Evolutionary conservation across 2,888 invertebrate genomes (phyloP).

Genomic region (Thymelicus acteon): DNA sequence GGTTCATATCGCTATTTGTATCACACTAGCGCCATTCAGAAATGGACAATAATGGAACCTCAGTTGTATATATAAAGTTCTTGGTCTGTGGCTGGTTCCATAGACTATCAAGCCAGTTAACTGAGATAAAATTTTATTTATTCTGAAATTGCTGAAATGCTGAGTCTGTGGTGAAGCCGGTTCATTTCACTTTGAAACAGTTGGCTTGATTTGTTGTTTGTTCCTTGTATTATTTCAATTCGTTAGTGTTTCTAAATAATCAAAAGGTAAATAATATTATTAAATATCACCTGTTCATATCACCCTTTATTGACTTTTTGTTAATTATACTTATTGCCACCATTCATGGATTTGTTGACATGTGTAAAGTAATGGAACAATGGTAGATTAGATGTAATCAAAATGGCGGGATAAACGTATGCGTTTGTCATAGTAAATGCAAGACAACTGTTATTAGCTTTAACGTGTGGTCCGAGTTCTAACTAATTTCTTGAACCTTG

Average conservation of each 20-base stretch:
- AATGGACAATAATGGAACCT: no score
- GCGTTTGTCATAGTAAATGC: conserved; percentile 4
- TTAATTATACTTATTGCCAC: no score
- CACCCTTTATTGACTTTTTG: neutral
- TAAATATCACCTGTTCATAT: neutral
- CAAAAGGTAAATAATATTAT: neutral
- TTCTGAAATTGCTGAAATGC: no score
- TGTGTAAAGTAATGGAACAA: neutral
- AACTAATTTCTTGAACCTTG: neutral
- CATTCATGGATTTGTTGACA: neutral
- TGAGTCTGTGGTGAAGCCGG: neutral
- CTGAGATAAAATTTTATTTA: no score
- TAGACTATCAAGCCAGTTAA: neutral
- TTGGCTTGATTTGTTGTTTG: neutral
- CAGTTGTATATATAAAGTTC: no score
- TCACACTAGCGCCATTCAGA: no score
- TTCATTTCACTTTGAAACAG: neutral
- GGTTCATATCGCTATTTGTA: no score
- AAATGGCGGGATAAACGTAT: conserved; percentile 47
- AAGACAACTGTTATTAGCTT: neutral
- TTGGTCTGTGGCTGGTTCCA: no score
- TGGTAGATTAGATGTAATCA: conserved; percentile 38
- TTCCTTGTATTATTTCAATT: neutral
- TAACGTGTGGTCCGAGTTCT: neutral
- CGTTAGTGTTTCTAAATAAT: neutral